Evolutionary conservation across 2,113 vertebrate species (phyloP).

Genomic region (Aphyosemion australe): DNA sequence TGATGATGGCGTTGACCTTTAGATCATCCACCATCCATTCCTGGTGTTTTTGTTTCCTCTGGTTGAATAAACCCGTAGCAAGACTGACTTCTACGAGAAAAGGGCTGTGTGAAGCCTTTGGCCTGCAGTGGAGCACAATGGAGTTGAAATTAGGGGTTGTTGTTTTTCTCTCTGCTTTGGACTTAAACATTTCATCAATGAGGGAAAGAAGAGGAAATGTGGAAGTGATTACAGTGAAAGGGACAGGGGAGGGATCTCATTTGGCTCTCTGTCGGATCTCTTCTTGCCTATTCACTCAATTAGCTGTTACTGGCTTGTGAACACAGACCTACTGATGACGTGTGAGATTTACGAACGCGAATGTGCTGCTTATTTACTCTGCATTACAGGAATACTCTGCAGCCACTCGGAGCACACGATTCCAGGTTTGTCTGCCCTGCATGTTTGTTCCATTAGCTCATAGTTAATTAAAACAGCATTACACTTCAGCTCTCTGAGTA

Average conservation of each 20-base stretch:
- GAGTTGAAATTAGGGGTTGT: constrained; percentile 33
- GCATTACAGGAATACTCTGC: constrained; percentile 30
- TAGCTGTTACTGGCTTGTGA: constrained; percentile 58
- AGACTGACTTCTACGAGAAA: not conserved
- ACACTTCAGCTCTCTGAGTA: constrained; percentile 45
- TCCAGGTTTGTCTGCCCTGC: constrained; percentile 39
- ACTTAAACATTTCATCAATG: constrained; percentile 57
- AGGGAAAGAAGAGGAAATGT: constrained; percentile 66
- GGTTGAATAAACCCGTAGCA: not conserved
- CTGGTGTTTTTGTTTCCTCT: constrained; percentile 30
- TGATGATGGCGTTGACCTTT: constrained; percentile 58
- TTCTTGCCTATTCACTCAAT: constrained; percentile 62
- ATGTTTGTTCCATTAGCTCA: constrained; percentile 59
- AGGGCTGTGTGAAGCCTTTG: not conserved
- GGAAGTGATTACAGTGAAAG: constrained; percentile 74
- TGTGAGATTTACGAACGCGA: constrained; percentile 6
- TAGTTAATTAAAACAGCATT: constrained; percentile 53
- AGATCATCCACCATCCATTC: constrained; percentile 41
- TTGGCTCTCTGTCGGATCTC: constrained; percentile 62
- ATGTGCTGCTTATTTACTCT: constrained; percentile 36
- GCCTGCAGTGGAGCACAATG: constrained; percentile 21
- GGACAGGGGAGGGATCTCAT: constrained; percentile 66
- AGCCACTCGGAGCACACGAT: constrained; percentile 3
- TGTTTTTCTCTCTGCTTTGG: constrained; percentile 52
- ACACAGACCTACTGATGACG: constrained; percentile 51